phyloP scores from a whole-genome alignment of 1,140 invertebrate genomes.

The Cataglyphis hispanica region DNA sequence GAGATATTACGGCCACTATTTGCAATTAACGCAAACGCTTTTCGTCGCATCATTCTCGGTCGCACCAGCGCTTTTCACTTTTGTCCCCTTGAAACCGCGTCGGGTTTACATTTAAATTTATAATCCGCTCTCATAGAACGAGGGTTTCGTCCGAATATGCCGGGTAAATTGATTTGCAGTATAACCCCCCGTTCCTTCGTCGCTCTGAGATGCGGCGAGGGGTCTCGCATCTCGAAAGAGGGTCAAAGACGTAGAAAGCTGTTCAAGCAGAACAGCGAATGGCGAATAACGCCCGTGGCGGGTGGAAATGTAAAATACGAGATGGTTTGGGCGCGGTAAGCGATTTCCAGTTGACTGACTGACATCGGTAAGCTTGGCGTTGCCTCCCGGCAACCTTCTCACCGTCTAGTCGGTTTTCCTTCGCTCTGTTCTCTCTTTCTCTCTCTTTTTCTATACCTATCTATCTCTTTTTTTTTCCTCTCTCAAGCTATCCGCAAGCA shows the following conservation, averaged over 20 bases:
- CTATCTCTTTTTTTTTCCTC: too few relatives aligned
- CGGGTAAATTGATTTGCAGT: conserved; percentile 81
- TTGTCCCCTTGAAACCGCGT: conserved; percentile 13
- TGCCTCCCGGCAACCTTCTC: conserved; percentile 64
- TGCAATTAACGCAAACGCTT: neutral
- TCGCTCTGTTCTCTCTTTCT: conserved; percentile 22
- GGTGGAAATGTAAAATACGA: conserved; percentile 77
- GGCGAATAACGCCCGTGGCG: conserved; percentile 33
- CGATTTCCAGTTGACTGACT: conserved; percentile 83
- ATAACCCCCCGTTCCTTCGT: conserved; percentile 58
- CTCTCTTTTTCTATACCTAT: neutral
- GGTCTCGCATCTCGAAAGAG: conserved; percentile 12
- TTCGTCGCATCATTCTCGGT: conserved; percentile 4
- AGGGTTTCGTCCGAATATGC: conserved; percentile 65
- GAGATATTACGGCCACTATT: conserved; percentile 2
- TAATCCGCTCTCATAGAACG: conserved; percentile 67
- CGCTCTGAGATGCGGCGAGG: conserved; percentile 42
- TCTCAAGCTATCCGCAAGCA: conserved; percentile 20
- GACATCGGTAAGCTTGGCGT: conserved; percentile 76
- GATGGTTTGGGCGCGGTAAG: conserved; percentile 78
- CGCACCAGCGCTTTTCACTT: conserved; percentile 19
- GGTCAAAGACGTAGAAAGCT: conserved; percentile 36
- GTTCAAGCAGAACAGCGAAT: conserved; percentile 53
- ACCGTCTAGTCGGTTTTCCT: conserved; percentile 59
- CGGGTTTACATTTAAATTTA: conserved; percentile 82